These are phyloP conservation scores for Acyrthosiphon pisum DNA, from an alignment of 1,140 invertebrate species.

Conservation along the genomic window DNA sequence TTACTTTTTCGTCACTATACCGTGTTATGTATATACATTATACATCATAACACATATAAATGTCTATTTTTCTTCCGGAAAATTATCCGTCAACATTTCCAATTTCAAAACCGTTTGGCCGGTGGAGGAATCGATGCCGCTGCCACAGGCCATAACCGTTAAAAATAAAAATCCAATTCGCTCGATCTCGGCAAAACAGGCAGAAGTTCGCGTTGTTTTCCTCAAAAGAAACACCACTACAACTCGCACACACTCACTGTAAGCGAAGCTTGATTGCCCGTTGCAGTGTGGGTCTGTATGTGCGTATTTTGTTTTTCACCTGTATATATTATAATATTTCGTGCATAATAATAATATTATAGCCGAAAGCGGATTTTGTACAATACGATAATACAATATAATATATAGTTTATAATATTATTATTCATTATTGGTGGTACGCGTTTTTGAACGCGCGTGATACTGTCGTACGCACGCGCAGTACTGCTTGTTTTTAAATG, in stretches of 20 bases:
- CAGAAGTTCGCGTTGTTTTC: neutral
- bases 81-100: neutral
- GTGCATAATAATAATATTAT: neutral
- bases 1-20: neutral
- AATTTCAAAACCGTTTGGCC: neutral
- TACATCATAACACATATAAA: neutral
- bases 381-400: neutral
- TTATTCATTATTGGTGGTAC: neutral
- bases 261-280: neutral
- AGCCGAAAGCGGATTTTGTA: neutral
- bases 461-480: neutral
- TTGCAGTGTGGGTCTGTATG: neutral
- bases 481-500: neutral
- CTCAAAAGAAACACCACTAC: neutral
- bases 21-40: too few relatives aligned
- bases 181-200: neutral
- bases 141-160: neutral
- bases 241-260: too few relatives aligned
- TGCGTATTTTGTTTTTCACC: neutral
- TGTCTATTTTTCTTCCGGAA: neutral
- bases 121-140: neutral
- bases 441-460: neutral
- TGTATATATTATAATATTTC: neutral
- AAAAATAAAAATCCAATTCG: neutral
- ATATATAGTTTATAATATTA: slow-evolving; percentile 9